phyloP scores from a whole-genome alignment of 2,113 vertebrate species.

The Labeo catla region DNA sequence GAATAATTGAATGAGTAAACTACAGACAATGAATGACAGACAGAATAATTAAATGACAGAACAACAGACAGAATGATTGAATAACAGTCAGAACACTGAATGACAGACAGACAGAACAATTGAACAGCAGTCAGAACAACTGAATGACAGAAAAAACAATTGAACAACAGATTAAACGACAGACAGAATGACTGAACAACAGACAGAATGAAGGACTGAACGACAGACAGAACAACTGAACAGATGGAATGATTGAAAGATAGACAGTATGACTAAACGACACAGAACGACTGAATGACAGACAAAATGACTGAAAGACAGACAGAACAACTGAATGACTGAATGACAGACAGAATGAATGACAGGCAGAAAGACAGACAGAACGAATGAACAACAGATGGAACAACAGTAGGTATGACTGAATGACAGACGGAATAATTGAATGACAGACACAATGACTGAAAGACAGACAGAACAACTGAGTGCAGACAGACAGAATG shows the following conservation, averaged over 20 bases:
- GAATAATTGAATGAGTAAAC: no score
- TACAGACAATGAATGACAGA: background rate
- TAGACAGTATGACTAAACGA: no score
- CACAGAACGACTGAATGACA: no score
- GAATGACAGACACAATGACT: background rate
- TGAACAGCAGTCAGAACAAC: background rate
- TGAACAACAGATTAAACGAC: background rate
- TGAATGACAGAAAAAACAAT: no score
- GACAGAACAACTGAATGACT: background rate
- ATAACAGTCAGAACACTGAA: no score
- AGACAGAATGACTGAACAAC: background rate
- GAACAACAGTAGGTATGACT: no score
- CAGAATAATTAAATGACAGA: background rate
- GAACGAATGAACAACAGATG: background rate
- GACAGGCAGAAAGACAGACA: background rate
- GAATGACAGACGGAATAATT: background rate
- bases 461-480: background rate
- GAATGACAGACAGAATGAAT: background rate
- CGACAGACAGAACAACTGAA: no score
- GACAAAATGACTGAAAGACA: no score
- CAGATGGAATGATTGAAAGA: no score
- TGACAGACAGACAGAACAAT: no score
- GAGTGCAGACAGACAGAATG: background rate
- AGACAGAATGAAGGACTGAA: no score
- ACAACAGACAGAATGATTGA: background rate